Conservation (phyloP, 1,140 invertebrate genomes). For the Oryctes rhinoceros region DNA sequence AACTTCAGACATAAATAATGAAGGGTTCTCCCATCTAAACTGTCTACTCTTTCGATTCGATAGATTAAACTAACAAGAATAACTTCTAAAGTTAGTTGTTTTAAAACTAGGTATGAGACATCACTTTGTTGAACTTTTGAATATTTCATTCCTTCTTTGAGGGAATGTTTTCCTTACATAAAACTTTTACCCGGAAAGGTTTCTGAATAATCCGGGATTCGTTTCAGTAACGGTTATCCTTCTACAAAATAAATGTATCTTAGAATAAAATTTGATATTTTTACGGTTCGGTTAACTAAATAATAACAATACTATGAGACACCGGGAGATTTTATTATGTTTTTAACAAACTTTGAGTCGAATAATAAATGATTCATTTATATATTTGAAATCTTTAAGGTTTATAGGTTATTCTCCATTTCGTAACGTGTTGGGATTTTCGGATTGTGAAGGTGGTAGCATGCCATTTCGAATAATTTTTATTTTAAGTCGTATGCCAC, state of each 20-base stretch:
- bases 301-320: no score
- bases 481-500: no score
- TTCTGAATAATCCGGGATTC: conserved; percentile 30
- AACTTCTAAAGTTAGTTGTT: conserved; percentile 41
- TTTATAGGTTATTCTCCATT: no score
- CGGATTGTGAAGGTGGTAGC: no score
- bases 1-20: conserved; percentile 37
- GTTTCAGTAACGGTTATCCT: neutral
- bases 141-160: conserved; percentile 37
- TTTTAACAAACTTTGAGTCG: no score
- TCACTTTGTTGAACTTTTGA: conserved; percentile 40
- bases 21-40: conserved; percentile 31
- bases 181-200: conserved; percentile 19
- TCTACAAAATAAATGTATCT: neutral
- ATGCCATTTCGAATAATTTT: no score
- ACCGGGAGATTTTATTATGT: no score
- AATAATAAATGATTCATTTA: no score
- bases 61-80: conserved; percentile 42
- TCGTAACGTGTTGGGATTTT: no score
- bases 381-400: no score
- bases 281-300: no score
- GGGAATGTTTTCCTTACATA: conserved; percentile 30
- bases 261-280: no score
- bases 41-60: conserved; percentile 37
- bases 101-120: conserved; percentile 35